A percentile compares a stretch with the other conserved stretches of the same genome.
Evolutionary conservation across 1,140 invertebrate species (phyloP).

Genomic region (Cephus cinctus): DNA sequence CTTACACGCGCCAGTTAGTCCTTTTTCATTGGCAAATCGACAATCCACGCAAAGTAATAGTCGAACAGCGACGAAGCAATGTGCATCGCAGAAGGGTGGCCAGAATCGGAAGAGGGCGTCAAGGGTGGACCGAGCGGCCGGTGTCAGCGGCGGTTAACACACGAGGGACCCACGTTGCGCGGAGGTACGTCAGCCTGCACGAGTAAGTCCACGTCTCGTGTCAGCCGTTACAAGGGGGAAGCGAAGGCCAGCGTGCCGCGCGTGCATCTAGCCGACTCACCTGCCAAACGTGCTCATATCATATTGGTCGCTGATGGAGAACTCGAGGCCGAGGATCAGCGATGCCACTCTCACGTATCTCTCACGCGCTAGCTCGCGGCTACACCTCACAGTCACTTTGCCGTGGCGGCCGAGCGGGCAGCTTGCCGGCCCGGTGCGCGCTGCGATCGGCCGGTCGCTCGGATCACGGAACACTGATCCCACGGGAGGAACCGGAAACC

Average conservation of each 20-base stretch:
- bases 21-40: no score
- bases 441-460: neutral
- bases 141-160: no score
- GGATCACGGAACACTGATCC: constrained; percentile 27
- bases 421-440: neutral
- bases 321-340: neutral
- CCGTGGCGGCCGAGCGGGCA: neutral
- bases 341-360: neutral
- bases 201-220: constrained; percentile 10
- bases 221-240: neutral
- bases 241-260: neutral
- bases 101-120: no score
- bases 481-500: no score
- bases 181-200: no score
- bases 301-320: constrained; percentile 33
- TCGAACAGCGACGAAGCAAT: no score
- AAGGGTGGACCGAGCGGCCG: no score
- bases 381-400: neutral
- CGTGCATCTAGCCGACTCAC: constrained; percentile 35
- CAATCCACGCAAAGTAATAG: no score
- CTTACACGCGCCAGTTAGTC: no score
- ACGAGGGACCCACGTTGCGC: no score
- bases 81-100: no score
- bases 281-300: constrained; percentile 55
- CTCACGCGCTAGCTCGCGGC: no score